phyloP scores from a whole-genome alignment of 2,113 vertebrate genomes.

The Cryptotis parvus region DNA sequence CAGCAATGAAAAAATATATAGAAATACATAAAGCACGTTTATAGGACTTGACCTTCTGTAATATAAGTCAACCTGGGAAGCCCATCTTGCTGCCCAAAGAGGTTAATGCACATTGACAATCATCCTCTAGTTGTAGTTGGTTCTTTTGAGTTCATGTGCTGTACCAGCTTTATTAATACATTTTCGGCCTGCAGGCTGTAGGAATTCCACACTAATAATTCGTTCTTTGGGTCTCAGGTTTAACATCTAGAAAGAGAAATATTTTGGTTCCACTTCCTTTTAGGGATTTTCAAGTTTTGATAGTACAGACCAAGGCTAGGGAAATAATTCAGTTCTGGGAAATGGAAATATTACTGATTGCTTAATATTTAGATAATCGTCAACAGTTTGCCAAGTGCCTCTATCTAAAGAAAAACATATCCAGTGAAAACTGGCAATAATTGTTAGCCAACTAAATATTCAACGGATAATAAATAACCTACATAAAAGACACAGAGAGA shows the following conservation, averaged over 20 bases:
- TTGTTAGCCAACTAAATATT: neutral
- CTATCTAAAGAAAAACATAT: neutral
- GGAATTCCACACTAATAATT: neutral
- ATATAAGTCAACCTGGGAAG: neutral
- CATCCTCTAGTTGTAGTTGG: neutral
- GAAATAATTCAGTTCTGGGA: neutral
- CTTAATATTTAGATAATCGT: constrained; percentile 22
- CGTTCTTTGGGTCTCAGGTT: neutral
- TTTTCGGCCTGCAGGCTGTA: neutral
- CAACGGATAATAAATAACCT: neutral
- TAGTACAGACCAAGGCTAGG: neutral
- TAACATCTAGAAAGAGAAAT: neutral
- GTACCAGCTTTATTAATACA: neutral
- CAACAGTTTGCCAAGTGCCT: constrained; percentile 11
- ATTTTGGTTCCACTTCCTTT: constrained; percentile 8
- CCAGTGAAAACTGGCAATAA: neutral
- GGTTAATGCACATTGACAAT: neutral
- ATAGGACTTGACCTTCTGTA: neutral
- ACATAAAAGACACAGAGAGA: neutral
- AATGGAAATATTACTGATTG: neutral
- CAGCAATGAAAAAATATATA: no score
- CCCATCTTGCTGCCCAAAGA: no score
- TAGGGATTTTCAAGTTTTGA: neutral
- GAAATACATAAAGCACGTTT: neutral
- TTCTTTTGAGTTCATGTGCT: neutral